Base-by-base conservation (phyloP, 2,113 vertebrate genomes). In the Atractosteus spatula region DNA sequence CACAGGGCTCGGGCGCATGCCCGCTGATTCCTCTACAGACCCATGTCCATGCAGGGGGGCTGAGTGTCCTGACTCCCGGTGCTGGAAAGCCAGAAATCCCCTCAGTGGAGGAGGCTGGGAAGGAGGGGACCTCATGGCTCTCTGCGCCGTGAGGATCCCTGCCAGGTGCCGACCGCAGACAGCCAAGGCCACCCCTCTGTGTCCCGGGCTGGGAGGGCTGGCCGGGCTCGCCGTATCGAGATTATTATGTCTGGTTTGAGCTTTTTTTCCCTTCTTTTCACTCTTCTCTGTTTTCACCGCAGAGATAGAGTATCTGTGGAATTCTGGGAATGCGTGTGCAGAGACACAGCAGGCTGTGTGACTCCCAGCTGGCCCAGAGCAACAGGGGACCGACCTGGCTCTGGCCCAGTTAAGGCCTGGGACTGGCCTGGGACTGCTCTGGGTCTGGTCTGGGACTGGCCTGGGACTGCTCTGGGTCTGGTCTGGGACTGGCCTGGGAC, bases 251-350 rank as follows among this genome's bases (percentile, higher is more conserved):
- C 85, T 84, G 72, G 65, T 42, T 0, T 11, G 71, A 71, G 44
- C 16, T 43, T 55, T 3, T 64, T 12, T 51, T 59, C 61, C 41
- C 67, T 56, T 59, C 43, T 70, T 4, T 77, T 70, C 71, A 45
- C 62, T 78, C 68, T 47, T 12, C 41, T 43, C 64, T 16, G 73
- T 17, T 55, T 74, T 59, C 45, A 41, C 54, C 47, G 54, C 8
- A 57, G 17, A 51, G 85, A 84, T 84, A 78, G 74, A 59, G 61
- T 81, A 81, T 84, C 85, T 84, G 55, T 84, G 73, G 78, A 72
- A 85, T 83, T 73, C 71, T 73, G 78, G 78, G 84, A 85, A 83
- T 84, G 65, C 68, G 2, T 16, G 3, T 45, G 47, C 8, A 41
- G 54, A 64, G 29, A 29, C 29, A 29, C 29, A 29, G 41, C 47